Evolutionary conservation across 2,888 invertebrate genomes (phyloP).

Genomic region (Protonemura montana): DNA sequence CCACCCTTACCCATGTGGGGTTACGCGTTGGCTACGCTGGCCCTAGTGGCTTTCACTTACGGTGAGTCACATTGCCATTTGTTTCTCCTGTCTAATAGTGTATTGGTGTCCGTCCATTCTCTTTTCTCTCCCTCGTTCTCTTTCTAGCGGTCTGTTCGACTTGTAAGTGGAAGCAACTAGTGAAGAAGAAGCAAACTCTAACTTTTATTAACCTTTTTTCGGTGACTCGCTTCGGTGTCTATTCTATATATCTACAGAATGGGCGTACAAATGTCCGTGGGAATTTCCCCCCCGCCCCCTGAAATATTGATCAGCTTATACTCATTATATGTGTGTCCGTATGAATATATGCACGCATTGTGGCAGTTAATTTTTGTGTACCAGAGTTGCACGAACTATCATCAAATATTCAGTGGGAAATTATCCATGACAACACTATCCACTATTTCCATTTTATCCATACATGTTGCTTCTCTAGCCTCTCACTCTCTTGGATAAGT

Average conservation of each 20-base stretch:
- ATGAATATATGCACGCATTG: background rate
- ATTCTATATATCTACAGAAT: background rate
- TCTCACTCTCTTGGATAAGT: too few relatives aligned
- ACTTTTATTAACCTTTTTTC: background rate
- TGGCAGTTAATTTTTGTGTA: background rate
- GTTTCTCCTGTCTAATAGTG: background rate
- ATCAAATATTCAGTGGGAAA: slow-evolving; percentile 5
- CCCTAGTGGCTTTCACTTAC: background rate
- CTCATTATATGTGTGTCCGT: background rate
- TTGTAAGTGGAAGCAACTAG: background rate
- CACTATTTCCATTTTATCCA: background rate
- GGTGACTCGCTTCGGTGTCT: background rate
- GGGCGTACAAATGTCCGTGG: background rate
- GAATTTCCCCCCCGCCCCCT: background rate
- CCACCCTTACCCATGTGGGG: background rate
- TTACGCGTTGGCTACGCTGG: background rate
- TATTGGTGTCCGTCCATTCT: background rate
- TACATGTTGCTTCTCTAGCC: too few relatives aligned
- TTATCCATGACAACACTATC: background rate
- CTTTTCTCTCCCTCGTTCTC: background rate
- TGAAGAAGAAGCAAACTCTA: background rate
- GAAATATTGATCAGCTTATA: background rate
- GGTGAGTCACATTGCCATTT: background rate
- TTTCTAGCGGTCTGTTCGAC: background rate
- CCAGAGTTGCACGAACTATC: background rate